These are phyloP conservation scores for Diplazon laetatorius DNA, from an alignment of 2,888 invertebrate genomes.

Conservation along the genomic window DNA sequence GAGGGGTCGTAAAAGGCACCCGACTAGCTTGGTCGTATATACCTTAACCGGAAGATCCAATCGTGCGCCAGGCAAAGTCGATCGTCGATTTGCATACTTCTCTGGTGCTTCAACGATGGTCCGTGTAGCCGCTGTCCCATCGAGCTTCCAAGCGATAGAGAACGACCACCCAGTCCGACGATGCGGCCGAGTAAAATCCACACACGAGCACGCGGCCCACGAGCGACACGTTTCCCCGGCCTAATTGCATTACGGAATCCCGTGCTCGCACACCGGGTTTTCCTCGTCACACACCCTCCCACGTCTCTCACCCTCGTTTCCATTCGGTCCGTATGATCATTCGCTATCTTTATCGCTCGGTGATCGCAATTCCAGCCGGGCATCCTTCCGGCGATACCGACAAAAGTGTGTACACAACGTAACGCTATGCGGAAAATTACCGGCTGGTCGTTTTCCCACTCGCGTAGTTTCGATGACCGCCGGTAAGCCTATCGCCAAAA, in stretches of 20 bases:
- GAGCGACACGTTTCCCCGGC: slow-evolving; percentile 62
- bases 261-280: slow-evolving; percentile 36
- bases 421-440: slow-evolving; percentile 55
- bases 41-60: slow-evolving; percentile 54
- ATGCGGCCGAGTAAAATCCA: slow-evolving; percentile 61
- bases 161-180: slow-evolving; percentile 2
- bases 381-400: slow-evolving; percentile 14
- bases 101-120: slow-evolving; percentile 18
- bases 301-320: neutral
- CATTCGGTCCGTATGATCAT: neutral
- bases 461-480: slow-evolving; percentile 42
- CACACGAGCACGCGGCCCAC: slow-evolving; percentile 57
- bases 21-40: slow-evolving; percentile 13
- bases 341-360: slow-evolving; percentile 1
- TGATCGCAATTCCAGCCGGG: slow-evolving; percentile 23
- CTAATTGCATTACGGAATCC: slow-evolving; percentile 68
- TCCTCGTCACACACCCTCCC: slow-evolving; percentile 34
- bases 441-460: slow-evolving; percentile 33
- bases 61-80: slow-evolving; percentile 56
- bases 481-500: slow-evolving; percentile 21
- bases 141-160: slow-evolving; percentile 29
- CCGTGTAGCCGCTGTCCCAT: slow-evolving; percentile 4
- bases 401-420: slow-evolving; percentile 45
- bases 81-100: slow-evolving; percentile 67
- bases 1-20: neutral